phyloP scores from a whole-genome alignment of 2,888 invertebrate genomes.

The Troglohyphantes excavatus region DNA sequence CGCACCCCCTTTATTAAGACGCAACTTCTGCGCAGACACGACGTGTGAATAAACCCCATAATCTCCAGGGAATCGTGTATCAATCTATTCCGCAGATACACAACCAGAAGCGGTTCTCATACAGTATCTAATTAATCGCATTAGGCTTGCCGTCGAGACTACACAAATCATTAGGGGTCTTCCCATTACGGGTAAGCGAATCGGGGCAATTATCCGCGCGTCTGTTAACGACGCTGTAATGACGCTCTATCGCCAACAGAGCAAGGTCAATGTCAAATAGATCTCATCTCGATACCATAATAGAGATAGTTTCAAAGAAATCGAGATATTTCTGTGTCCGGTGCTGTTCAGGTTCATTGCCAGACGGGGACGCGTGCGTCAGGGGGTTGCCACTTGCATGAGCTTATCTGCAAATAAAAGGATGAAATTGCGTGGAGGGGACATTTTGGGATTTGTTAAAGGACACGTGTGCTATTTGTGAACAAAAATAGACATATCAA shows the following conservation, averaged over 20 bases:
- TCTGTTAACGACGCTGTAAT: conserved; percentile 15
- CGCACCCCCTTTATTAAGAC: neutral
- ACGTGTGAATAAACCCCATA: neutral
- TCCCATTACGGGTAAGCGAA: neutral
- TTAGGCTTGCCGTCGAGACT: neutral
- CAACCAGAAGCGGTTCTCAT: neutral
- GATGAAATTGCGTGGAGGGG: no score
- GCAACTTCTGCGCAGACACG: neutral
- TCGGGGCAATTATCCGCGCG: neutral
- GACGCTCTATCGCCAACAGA: neutral
- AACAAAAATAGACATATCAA: no score
- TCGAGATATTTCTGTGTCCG: neutral
- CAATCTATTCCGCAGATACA: neutral
- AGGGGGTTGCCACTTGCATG: neutral
- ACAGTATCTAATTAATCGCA: neutral
- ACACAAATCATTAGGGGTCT: neutral
- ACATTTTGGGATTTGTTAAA: no score
- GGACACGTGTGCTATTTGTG: no score
- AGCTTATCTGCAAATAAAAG: neutral
- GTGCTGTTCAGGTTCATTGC: neutral
- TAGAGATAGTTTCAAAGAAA: neutral
- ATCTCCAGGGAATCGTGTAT: neutral
- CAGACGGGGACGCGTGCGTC: neutral
- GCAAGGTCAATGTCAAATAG: conserved; percentile 31
- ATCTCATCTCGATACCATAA: neutral